Conservation (phyloP, 2,888 invertebrate genomes). For the Lasioglossum pauxillum region DNA sequence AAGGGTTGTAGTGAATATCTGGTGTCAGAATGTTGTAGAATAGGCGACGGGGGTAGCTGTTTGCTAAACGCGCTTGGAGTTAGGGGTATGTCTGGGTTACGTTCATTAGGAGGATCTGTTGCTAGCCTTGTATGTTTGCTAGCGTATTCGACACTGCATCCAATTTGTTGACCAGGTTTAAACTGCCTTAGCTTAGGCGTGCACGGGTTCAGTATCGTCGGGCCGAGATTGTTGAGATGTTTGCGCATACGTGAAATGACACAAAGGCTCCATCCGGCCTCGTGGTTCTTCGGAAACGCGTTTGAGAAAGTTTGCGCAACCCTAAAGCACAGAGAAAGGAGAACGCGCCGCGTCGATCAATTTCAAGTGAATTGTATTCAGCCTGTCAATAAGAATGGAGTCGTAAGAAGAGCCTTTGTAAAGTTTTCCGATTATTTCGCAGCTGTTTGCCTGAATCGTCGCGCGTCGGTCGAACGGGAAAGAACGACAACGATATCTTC, state of each 20-base stretch:
- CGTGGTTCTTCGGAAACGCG: background rate
- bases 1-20: background rate
- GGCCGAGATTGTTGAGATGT: background rate
- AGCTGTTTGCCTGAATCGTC: background rate
- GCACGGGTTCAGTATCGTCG: background rate
- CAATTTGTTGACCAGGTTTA: background rate
- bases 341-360: background rate
- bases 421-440: background rate
- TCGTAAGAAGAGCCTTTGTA: background rate
- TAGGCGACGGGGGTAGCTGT: background rate
- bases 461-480: background rate
- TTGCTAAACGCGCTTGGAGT: background rate
- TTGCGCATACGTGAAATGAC: too few species aligned
- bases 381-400: background rate
- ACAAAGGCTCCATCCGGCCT: too few species aligned
- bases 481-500: background rate
- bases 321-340: background rate
- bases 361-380: background rate
- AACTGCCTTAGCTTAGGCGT: background rate
- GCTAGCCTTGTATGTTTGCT: background rate
- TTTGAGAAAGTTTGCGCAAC: background rate
- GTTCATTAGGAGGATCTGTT: background rate
- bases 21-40: background rate
- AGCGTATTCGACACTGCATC: background rate
- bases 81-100: background rate